Evolutionary conservation across 1,140 invertebrate genomes (phyloP).

Genomic region (Habropoda laboriosa): DNA sequence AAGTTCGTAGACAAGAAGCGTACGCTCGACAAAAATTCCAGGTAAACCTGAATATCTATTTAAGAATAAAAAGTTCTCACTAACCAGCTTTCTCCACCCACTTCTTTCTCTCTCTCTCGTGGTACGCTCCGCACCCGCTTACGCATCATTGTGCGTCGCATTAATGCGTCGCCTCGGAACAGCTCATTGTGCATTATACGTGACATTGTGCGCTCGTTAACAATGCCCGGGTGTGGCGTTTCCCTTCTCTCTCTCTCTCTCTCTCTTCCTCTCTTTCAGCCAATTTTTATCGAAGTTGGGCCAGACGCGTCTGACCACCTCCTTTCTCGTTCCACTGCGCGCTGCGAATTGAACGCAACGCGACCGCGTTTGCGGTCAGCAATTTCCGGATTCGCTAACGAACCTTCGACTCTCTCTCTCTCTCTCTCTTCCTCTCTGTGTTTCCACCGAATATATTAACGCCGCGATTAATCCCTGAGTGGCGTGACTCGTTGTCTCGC

Average conservation of each 20-base stretch:
- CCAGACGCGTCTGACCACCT: slow-evolving; percentile 36
- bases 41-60: too few relatives aligned
- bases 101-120: background rate
- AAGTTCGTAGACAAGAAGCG: too few relatives aligned
- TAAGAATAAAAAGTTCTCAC: too few relatives aligned
- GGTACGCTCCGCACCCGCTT: slow-evolving; percentile 6
- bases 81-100: background rate
- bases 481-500: background rate
- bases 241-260: too few relatives aligned
- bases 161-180: slow-evolving; percentile 60
- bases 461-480: background rate
- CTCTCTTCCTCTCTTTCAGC: slow-evolving; percentile 43
- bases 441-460: background rate
- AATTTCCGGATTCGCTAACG: too few relatives aligned
- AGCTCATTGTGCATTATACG: slow-evolving; percentile 67
- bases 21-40: too few relatives aligned
- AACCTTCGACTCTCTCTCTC: too few relatives aligned
- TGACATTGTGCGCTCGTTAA: slow-evolving; percentile 66
- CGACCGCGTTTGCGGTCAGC: slow-evolving; percentile 29
- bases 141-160: slow-evolving; percentile 56
- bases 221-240: slow-evolving; percentile 63
- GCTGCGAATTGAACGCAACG: slow-evolving; percentile 36
- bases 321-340: slow-evolving; percentile 38
- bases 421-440: background rate
- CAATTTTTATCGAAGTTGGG: slow-evolving; percentile 61